Percentiles rank a stretch among this genome's conserved stretches.
These are phyloP conservation scores for Uria lomvia DNA, from an alignment of 2,113 vertebrate species.

Conservation along the genomic window DNA sequence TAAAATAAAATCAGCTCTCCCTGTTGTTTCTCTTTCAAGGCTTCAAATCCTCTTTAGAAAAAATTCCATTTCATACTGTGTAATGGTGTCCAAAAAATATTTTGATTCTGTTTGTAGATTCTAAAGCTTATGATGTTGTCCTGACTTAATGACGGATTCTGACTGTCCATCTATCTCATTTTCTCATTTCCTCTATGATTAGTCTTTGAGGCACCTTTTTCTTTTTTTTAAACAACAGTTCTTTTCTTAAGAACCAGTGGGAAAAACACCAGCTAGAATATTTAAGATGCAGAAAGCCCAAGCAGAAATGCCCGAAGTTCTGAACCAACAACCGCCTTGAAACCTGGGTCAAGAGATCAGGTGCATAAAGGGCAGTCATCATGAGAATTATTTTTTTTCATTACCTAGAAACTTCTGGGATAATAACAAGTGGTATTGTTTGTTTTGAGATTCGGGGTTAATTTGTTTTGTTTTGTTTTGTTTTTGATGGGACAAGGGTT, in stretches of 20 bases:
- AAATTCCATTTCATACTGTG: background rate
- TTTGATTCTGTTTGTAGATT: constrained; percentile 27
- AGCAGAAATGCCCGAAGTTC: constrained; percentile 51
- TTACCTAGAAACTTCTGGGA: constrained; percentile 42
- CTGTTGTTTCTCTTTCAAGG: background rate
- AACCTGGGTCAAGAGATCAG: constrained; percentile 70
- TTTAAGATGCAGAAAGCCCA: constrained; percentile 33
- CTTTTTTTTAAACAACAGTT: background rate
- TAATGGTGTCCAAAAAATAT: background rate
- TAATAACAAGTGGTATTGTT: constrained; percentile 25
- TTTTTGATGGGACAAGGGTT: background rate
- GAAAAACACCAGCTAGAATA: constrained; percentile 31
- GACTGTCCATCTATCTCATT: background rate
- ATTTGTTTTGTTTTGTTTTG: background rate
- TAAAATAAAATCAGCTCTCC: background rate
- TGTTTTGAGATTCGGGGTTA: background rate
- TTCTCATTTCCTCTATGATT: constrained; percentile 26
- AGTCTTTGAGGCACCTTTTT: background rate
- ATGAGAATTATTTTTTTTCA: constrained; percentile 36
- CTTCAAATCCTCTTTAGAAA: background rate
- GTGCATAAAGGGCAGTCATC: constrained; percentile 59
- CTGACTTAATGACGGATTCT: background rate
- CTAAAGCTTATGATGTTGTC: constrained; percentile 5
- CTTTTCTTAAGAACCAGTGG: background rate
- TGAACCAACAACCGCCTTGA: constrained; percentile 56